A percentile compares a stretch with the other conserved stretches of the same genome.
phyloP scores from a whole-genome alignment of 2,888 invertebrate species.

The Schrankia costaestrigalis region DNA sequence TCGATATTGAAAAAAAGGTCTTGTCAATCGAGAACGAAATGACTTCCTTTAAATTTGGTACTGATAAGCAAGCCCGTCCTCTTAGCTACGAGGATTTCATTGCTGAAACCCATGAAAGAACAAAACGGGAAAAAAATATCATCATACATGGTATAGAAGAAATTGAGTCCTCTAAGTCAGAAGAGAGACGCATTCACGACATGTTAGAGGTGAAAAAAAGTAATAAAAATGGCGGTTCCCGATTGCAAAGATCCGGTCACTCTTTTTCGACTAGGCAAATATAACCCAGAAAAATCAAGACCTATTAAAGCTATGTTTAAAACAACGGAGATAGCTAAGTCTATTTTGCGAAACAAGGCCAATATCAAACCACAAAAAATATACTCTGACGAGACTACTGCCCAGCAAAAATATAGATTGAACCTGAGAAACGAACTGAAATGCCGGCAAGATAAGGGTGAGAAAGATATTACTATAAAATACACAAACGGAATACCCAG shows the following conservation, averaged over 20 bases:
- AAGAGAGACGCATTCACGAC: background rate
- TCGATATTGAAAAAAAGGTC: background rate
- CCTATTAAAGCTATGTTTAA: background rate
- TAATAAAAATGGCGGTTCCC: background rate
- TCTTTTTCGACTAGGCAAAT: background rate
- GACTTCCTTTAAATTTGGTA: background rate
- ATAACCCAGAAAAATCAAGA: background rate
- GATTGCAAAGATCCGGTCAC: background rate
- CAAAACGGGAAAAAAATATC: background rate
- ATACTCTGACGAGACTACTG: background rate
- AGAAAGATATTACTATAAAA: background rate
- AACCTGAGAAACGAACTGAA: background rate
- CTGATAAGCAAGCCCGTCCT: background rate
- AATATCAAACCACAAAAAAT: background rate
- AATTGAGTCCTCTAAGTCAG: background rate
- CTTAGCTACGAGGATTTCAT: background rate
- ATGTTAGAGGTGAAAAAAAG: background rate
- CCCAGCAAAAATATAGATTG: background rate
- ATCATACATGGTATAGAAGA: background rate
- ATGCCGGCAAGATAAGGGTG: background rate
- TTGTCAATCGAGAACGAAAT: background rate
- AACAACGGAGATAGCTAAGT: background rate
- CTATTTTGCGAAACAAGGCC: background rate
- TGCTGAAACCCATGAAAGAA: background rate
- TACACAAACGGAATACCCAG: background rate